These are phyloP conservation scores for Cygnus atratus DNA, from an alignment of 2,113 vertebrate species.

Conservation along the genomic window DNA sequence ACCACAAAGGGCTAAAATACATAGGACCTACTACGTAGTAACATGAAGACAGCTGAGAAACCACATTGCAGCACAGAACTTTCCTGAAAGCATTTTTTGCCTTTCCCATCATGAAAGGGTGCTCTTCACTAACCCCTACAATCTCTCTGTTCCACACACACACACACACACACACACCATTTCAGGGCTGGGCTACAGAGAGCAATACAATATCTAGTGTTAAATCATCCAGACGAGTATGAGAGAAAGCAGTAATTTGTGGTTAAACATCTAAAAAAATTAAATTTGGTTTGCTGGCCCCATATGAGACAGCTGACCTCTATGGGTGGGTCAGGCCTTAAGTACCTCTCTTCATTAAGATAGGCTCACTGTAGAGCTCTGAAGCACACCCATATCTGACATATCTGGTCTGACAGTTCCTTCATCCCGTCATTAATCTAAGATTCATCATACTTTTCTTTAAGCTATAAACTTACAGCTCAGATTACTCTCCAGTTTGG, in stretches of 20 bases:
- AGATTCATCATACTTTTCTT: conserved; percentile 1
- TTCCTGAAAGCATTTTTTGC: neutral
- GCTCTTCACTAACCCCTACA: neutral
- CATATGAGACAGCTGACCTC: neutral
- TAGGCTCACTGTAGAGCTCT: neutral
- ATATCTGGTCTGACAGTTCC: neutral
- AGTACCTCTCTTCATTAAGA: neutral
- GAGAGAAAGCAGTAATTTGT: conserved; percentile 1
- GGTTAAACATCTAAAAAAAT: neutral
- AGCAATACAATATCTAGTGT: neutral
- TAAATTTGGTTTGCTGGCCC: neutral
- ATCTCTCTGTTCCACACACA: neutral
- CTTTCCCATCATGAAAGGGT: neutral
- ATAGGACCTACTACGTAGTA: neutral
- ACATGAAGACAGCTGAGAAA: neutral
- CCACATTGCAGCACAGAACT: neutral
- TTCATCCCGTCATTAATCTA: conserved; percentile 8
- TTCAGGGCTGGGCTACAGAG: neutral
- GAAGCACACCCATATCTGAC: neutral
- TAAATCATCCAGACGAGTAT: neutral
- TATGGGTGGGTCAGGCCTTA: neutral
- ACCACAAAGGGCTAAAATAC: neutral
- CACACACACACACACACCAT: neutral
- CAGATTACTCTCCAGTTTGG: neutral
- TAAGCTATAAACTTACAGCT: conserved; percentile 48